Conservation (phyloP, 2,888 invertebrate genomes). For the Agriopis leucophaearia region DNA sequence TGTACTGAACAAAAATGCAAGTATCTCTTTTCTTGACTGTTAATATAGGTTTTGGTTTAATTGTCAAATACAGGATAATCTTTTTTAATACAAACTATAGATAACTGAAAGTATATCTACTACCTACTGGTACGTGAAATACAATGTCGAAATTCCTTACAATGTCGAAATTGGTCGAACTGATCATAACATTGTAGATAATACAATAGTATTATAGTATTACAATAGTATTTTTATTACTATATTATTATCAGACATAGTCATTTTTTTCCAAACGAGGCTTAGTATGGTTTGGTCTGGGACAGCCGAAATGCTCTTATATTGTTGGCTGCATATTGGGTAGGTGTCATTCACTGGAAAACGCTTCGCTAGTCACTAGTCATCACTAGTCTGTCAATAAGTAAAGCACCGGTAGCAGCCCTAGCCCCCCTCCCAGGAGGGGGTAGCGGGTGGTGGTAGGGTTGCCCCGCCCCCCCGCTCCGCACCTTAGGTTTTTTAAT, state of each 20-base stretch:
- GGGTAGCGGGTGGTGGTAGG: slow-evolving; percentile 42
- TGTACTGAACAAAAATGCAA: too few relatives aligned
- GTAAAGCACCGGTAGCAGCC: slow-evolving; percentile 33
- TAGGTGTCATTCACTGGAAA: slow-evolving; percentile 12
- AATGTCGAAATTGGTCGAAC: too few relatives aligned
- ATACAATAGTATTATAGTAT: too few relatives aligned
- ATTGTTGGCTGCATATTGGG: neutral
- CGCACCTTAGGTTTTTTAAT: slow-evolving; percentile 81
- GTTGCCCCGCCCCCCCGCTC: slow-evolving; percentile 73
- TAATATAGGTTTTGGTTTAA: too few relatives aligned
- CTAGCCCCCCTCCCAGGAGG: slow-evolving; percentile 35
- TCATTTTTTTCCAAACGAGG: neutral
- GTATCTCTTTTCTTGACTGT: too few relatives aligned
- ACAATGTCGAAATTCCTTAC: too few relatives aligned
- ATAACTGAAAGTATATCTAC: too few relatives aligned
- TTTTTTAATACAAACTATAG: neutral
- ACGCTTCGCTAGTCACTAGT: slow-evolving; percentile 7
- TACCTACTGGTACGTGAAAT: too few relatives aligned
- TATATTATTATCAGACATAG: too few relatives aligned
- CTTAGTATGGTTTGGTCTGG: neutral
- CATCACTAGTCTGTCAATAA: slow-evolving; percentile 14
- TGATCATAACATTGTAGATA: neutral
- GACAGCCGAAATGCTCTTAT: neutral
- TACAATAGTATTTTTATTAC: too few relatives aligned
- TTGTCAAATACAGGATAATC: too few relatives aligned